Base-by-base conservation (phyloP, 2,888 invertebrate species). In the Tetragonula carbonaria region DNA sequence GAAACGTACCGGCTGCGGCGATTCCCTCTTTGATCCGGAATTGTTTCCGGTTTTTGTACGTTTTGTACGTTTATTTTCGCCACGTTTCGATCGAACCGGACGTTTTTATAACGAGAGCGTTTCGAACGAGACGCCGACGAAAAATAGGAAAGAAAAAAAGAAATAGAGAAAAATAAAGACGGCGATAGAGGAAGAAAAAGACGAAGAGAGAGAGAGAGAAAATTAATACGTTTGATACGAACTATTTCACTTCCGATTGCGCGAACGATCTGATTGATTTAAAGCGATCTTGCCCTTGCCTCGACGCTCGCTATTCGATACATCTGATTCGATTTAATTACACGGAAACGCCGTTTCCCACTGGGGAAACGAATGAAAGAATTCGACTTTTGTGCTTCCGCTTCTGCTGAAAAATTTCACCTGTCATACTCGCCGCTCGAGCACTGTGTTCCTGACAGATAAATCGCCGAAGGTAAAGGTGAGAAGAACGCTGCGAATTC, bases 151-250 rank as follows among this genome's bases (percentile, higher is more conserved):
- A 45, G 8, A 45, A 45, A 8, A 8, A 45, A 45, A 23, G 23
- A 11, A 8, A 18, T 16, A 33, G 33, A 2, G 21, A 2, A 4
- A 13, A 4, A 13, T 4, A 33, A 33, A 33, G 33, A 11, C 38
- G 28, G 28, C 23, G 23, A 28, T 28, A 28, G 28, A 28, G 28
- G 28, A 28, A 28, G 28, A 28, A 28, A 28, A 28, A 28, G 38
- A 38, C 5, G 2, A 11, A 33, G 21, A 21, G 65, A 33, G 38
- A 18, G 3, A 13, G 65, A 33, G 21, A 28, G 51, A 14, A 4
- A 57, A 76, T 76, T 76, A 76, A 76, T 76, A 68, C 59, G 68
- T 76, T 76, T 68, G 67, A 76, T 76, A 68, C n/a, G 76, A 59
- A 68, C 50, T 57, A 68, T 76, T 76, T 76, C 76, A 57, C 23